These are phyloP conservation scores for Eupithecia subfuscata DNA, from an alignment of 2,888 invertebrate species.

Conservation along the genomic window DNA sequence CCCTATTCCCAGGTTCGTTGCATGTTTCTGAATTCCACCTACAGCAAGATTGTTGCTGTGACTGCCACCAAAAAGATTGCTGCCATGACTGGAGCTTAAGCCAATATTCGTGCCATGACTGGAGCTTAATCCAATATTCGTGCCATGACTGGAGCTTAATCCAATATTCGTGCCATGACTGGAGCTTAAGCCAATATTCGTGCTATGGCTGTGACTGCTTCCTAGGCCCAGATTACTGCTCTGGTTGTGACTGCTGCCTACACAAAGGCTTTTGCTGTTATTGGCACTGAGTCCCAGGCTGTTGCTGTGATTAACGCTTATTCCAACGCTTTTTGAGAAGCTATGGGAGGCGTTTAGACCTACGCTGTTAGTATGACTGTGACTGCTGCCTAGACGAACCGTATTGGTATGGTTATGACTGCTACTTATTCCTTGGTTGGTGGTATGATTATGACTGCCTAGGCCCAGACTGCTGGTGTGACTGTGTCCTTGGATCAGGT, in stretches of 20 bases:
- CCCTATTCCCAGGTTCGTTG: not conserved
- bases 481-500: conserved; percentile 11
- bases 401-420: conserved; percentile 24
- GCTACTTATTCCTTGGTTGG: conserved; percentile 13
- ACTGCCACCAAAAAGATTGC: conserved; percentile 14
- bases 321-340: conserved; percentile 13
- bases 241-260: conserved; percentile 20
- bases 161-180: conserved; percentile 20
- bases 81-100: conserved; percentile 14
- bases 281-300: conserved; percentile 1
- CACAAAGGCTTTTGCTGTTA: conserved; percentile 13
- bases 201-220: conserved; percentile 20
- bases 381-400: conserved; percentile 35
- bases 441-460: conserved; percentile 20
- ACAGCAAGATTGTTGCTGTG: conserved; percentile 14
- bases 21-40: conserved; percentile 10
- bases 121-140: conserved; percentile 17
- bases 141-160: conserved; percentile 16
- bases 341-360: conserved; percentile 16
- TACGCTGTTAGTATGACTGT: conserved; percentile 25
- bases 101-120: conserved; percentile 21
- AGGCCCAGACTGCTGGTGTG: conserved; percentile 14
- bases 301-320: conserved; percentile 19
- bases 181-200: conserved; percentile 16
- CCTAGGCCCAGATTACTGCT: conserved; percentile 14